phyloP scores from a whole-genome alignment of 2,797 vertebrate genomes.

The Harpagifer antarcticus region DNA sequence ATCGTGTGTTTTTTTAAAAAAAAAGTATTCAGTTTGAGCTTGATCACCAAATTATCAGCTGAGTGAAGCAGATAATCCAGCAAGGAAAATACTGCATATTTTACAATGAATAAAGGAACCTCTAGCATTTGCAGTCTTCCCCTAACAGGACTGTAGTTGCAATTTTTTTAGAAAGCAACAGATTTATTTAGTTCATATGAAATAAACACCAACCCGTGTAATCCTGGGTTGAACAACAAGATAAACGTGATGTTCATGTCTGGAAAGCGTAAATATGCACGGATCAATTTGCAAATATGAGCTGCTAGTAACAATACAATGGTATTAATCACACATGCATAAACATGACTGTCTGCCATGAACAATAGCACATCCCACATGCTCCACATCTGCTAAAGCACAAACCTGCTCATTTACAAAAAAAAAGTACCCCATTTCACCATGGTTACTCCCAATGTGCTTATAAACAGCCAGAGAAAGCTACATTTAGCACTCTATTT shows the following conservation, averaged over 20 bases:
- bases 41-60: too few relatives aligned
- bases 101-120: neutral
- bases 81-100: neutral
- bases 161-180: neutral
- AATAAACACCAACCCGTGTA: neutral
- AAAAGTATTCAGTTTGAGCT: too few relatives aligned
- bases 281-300: neutral
- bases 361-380: constrained; percentile 1
- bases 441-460: neutral
- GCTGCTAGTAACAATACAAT: neutral
- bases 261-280: neutral
- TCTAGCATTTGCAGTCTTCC: neutral
- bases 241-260: neutral
- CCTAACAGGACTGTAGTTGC: neutral
- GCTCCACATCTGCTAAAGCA: neutral
- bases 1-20: too few relatives aligned
- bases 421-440: neutral
- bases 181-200: neutral
- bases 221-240: neutral
- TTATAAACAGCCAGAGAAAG: neutral
- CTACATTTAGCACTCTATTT: neutral
- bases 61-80: neutral
- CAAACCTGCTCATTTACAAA: constrained; percentile 6
- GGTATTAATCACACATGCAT: neutral
- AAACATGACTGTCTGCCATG: neutral